phyloP scores from a whole-genome alignment of 2,113 vertebrate species.

The Melanocharis versteri region DNA sequence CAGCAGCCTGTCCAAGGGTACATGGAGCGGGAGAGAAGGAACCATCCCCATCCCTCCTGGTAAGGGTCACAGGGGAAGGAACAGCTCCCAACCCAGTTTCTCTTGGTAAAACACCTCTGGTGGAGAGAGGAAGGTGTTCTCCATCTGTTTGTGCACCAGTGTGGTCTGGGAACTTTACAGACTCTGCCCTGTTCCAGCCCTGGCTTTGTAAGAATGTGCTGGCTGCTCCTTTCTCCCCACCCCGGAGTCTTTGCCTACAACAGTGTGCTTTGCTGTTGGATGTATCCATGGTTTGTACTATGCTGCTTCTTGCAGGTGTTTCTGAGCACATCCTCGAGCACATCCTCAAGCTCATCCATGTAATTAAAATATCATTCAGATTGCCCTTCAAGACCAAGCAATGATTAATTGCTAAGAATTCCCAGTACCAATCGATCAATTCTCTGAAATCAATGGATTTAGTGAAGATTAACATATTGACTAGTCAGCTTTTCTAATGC shows the following conservation, averaged over 20 bases:
- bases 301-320: neutral
- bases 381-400: neutral
- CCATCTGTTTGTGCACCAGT: neutral
- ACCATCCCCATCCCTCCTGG: rapidly evolving
- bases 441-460: neutral
- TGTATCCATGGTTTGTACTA: rapidly evolving
- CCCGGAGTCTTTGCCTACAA: rapidly evolving
- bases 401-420: neutral
- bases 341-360: neutral
- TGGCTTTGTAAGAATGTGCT: rapidly evolving
- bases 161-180: too few species aligned
- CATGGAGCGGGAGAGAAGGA: neutral
- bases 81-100: neutral
- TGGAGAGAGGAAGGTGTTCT: neutral
- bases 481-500: neutral
- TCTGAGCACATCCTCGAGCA: neutral
- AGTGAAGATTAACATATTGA: neutral
- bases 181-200: neutral
- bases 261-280: rapidly evolving
- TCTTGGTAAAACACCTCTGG: rapidly evolving
- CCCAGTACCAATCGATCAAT: neutral
- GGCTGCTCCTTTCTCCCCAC: neutral
- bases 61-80: neutral
- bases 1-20: neutral
- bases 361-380: neutral